Evolutionary conservation across 2,797 vertebrate species (phyloP).

Genomic region (Macrochelys suwanniensis): DNA sequence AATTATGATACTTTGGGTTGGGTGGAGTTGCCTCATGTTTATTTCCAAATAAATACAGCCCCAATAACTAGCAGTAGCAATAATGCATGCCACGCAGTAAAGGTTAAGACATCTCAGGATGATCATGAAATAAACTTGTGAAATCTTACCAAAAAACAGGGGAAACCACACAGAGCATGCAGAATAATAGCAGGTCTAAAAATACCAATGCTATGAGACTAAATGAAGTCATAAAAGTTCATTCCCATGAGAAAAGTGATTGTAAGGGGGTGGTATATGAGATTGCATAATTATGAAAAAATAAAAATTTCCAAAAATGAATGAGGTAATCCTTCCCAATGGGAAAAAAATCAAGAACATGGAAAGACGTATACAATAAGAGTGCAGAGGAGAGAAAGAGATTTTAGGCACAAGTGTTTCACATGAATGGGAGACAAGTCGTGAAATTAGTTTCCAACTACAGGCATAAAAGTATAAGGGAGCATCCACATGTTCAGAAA

Average conservation of each 20-base stretch:
- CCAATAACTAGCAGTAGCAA: conserved; percentile 1
- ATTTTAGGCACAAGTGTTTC: neutral
- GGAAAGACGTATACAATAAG: neutral
- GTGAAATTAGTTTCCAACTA: conserved; percentile 2
- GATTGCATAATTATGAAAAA: neutral
- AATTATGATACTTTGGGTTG: neutral
- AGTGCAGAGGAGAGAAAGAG: neutral
- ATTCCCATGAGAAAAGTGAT: neutral
- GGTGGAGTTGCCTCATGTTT: neutral
- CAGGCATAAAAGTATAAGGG: neutral
- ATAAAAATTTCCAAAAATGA: conserved; percentile 36
- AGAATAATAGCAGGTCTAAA: neutral
- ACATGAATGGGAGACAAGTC: neutral
- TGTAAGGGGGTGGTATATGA: neutral
- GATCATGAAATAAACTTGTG: conserved; percentile 30
- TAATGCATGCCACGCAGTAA: conserved; percentile 3
- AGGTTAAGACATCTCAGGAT: conserved; percentile 25
- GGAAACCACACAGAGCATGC: neutral
- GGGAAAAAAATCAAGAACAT: neutral
- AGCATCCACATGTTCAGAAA: neutral
- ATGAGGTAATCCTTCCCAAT: neutral
- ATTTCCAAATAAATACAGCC: conserved; percentile 26
- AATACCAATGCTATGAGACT: conserved; percentile 45
- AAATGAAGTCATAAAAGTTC: conserved; percentile 18
- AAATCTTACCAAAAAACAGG: neutral